Percentiles rank a stretch among this genome's conserved stretches.
Evolutionary conservation across 2,888 invertebrate genomes (phyloP).

Genomic region (Dinocampus coccinellae): DNA sequence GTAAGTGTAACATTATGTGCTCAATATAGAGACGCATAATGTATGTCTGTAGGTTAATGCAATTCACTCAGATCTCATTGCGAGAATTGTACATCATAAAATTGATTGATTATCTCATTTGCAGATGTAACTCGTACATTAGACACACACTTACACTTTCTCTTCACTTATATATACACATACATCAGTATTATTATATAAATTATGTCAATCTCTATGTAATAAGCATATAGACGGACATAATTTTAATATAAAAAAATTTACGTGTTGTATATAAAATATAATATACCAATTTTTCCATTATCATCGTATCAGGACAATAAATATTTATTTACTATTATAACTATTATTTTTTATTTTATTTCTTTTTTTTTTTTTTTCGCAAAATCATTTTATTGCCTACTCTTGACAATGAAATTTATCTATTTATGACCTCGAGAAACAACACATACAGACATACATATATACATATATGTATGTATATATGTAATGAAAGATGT

Average conservation of each 20-base stretch:
- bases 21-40: conserved; percentile 60
- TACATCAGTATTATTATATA: background rate
- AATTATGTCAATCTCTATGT: conserved; percentile 1
- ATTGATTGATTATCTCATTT: conserved; percentile 68
- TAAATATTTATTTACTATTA: too few species aligned
- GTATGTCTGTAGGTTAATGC: conserved; percentile 69
- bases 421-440: conserved; percentile 27
- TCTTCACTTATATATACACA: background rate
- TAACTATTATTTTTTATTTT: too few species aligned
- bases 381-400: background rate
- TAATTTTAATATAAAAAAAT: background rate
- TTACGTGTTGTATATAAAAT: too few species aligned
- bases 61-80: conserved; percentile 68
- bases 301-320: too few species aligned
- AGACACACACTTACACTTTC: conserved; percentile 10
- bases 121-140: conserved; percentile 35
- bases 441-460: background rate
- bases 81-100: conserved; percentile 62
- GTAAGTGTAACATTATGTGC: conserved; percentile 43
- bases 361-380: too few species aligned
- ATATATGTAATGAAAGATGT: conserved; percentile 34
- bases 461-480: background rate
- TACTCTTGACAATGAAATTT: conserved; percentile 29
- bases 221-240: background rate
- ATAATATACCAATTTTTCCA: too few species aligned